Evolutionary conservation across 2,113 vertebrate species (phyloP).

Genomic region (Ibidorhyncha struthersii): DNA sequence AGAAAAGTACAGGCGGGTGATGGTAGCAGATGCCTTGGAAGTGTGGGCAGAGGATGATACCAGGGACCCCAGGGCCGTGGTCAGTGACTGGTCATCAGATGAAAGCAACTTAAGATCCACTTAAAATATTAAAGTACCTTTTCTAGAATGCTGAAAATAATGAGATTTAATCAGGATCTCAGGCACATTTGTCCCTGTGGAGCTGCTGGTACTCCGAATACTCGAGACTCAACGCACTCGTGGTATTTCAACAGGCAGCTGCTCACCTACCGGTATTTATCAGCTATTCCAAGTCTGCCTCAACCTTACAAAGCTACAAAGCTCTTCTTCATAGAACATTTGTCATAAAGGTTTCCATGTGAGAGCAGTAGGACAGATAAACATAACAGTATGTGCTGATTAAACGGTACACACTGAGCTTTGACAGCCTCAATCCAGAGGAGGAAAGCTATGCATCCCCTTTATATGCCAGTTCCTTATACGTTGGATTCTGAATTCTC

Average conservation of each 20-base stretch:
- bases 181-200: background rate
- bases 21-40: background rate
- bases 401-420: background rate
- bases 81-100: background rate
- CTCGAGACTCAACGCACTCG: accelerated
- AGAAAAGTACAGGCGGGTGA: background rate
- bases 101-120: background rate
- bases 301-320: background rate
- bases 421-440: background rate
- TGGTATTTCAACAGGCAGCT: background rate
- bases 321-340: background rate
- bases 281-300: background rate
- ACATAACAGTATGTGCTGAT: background rate
- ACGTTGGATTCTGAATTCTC: background rate
- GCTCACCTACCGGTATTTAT: background rate
- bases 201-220: background rate
- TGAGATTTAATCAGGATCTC: background rate
- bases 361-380: background rate
- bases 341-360: background rate
- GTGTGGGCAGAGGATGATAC: background rate
- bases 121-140: background rate
- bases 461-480: background rate
- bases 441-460: background rate
- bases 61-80: background rate
- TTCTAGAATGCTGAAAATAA: background rate